phyloP scores from a whole-genome alignment of 2,888 invertebrate species.

The Xiphydria camelus region DNA sequence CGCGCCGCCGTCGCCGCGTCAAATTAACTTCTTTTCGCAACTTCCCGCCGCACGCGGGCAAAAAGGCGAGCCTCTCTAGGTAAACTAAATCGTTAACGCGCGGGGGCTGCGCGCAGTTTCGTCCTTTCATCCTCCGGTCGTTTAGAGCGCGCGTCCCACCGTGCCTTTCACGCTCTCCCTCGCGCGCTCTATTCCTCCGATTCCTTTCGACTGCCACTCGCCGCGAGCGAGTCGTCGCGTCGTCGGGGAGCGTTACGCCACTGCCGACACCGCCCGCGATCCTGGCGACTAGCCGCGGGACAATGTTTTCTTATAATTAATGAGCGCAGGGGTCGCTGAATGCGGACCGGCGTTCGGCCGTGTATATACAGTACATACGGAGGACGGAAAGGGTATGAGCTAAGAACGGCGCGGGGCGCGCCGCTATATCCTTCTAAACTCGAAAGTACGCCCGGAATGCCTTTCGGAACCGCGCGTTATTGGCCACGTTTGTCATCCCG shows the following conservation, averaged over 20 bases:
- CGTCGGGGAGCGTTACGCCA: conserved; percentile 17
- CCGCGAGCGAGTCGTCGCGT: too few relatives aligned
- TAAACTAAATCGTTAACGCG: too few relatives aligned
- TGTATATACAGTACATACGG: too few relatives aligned
- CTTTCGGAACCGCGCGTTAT: conserved; percentile 38
- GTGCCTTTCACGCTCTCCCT: not conserved
- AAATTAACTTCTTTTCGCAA: conserved; percentile 4
- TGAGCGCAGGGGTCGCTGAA: conserved; percentile 45
- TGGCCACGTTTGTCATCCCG: conserved; percentile 38
- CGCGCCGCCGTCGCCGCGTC: conserved; percentile 1
- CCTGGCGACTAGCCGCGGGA: conserved; percentile 28
- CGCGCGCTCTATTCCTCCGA: not conserved
- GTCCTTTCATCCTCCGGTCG: too few relatives aligned
- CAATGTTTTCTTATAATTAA: conserved; percentile 56
- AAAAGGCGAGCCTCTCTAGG: not conserved
- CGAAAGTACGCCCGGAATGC: conserved; percentile 42
- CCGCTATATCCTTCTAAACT: conserved; percentile 34
- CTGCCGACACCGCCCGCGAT: conserved; percentile 10
- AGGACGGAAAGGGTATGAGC: conserved; percentile 45
- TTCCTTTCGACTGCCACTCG: not conserved
- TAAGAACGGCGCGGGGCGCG: conserved; percentile 42
- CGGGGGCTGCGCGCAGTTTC: too few relatives aligned
- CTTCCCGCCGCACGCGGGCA: not conserved
- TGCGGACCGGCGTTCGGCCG: conserved; percentile 43
- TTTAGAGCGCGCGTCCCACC: not conserved